Percentiles rank a stretch among this genome's conserved stretches.
Evolutionary conservation across 1,140 invertebrate species (phyloP).

Genomic region (Hylaeus anthracinus): DNA sequence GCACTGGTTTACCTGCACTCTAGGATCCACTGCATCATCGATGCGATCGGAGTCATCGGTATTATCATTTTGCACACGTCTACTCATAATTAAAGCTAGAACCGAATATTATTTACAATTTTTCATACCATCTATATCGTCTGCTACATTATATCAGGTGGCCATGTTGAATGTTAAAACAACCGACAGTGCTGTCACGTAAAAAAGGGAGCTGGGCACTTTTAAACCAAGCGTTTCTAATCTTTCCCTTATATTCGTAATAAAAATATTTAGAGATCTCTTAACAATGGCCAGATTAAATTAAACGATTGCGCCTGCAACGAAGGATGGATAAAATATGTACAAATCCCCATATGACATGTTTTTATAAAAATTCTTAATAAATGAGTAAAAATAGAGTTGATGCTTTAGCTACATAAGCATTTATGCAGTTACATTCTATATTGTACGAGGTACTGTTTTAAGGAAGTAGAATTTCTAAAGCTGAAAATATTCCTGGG

Average conservation of each 20-base stretch:
- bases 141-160: slow-evolving; percentile 75
- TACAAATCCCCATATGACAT: too few relatives aligned
- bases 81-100: slow-evolving; percentile 77
- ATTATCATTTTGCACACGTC: slow-evolving; percentile 68
- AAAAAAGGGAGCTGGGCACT: slow-evolving; percentile 26
- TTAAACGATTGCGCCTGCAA: not conserved
- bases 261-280: not conserved
- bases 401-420: too few relatives aligned
- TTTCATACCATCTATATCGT: slow-evolving; percentile 77
- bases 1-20: slow-evolving; percentile 77
- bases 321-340: too few relatives aligned
- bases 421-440: too few relatives aligned
- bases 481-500: too few relatives aligned
- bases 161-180: slow-evolving; percentile 74
- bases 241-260: not conserved
- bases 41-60: slow-evolving; percentile 72
- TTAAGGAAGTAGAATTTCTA: too few relatives aligned
- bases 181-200: slow-evolving; percentile 44
- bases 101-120: slow-evolving; percentile 73
- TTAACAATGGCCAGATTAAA: not conserved
- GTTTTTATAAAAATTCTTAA: too few relatives aligned
- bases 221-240: slow-evolving; percentile 2
- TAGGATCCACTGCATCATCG: slow-evolving; percentile 80
- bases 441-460: too few relatives aligned
- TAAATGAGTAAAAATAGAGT: too few relatives aligned